Evolutionary conservation across 1,140 invertebrate species (phyloP).

Genomic region (Mizuhopecten yessoensis): DNA sequence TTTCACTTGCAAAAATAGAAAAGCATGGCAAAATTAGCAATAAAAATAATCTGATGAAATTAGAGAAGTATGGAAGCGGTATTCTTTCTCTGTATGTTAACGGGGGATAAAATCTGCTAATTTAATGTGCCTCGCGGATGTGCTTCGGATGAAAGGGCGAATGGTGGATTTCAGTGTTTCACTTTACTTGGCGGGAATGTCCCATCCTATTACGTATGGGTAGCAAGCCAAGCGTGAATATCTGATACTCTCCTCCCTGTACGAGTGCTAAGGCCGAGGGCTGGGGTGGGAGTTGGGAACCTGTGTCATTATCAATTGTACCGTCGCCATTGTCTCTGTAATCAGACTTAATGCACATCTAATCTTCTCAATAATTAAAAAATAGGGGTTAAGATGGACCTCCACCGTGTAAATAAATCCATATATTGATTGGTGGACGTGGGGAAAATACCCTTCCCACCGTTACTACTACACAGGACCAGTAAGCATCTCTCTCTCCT

Average conservation of each 20-base stretch:
- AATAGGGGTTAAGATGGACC: conserved; percentile 61
- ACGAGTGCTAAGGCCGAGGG: conserved; percentile 48
- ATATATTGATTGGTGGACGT: conserved; percentile 22
- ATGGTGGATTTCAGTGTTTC: conserved; percentile 55
- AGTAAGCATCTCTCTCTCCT: background rate
- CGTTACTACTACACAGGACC: background rate
- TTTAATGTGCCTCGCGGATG: conserved; percentile 37
- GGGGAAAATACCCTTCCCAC: background rate
- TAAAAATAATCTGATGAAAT: conserved; percentile 27
- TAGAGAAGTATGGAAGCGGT: conserved; percentile 20
- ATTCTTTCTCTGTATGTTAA: conserved; percentile 21
- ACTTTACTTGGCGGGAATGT: conserved; percentile 58
- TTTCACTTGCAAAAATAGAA: conserved; percentile 16
- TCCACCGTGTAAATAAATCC: conserved; percentile 42
- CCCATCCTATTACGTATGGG: conserved; percentile 50
- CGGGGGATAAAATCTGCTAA: conserved; percentile 3
- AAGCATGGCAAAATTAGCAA: conserved; percentile 27
- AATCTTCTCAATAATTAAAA: conserved; percentile 64
- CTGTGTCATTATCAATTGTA: conserved; percentile 64
- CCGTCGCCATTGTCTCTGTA: conserved; percentile 59
- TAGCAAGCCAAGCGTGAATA: conserved; percentile 53
- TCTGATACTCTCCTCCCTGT: conserved; percentile 55
- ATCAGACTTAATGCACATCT: conserved; percentile 67
- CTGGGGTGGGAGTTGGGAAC: conserved; percentile 51
- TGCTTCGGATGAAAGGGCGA: conserved; percentile 30